A percentile compares a stretch with the other conserved stretches of the same genome.
These are phyloP conservation scores for Oreohelix idahoensis DNA, from an alignment of 1,140 invertebrate species.

Conservation along the genomic window DNA sequence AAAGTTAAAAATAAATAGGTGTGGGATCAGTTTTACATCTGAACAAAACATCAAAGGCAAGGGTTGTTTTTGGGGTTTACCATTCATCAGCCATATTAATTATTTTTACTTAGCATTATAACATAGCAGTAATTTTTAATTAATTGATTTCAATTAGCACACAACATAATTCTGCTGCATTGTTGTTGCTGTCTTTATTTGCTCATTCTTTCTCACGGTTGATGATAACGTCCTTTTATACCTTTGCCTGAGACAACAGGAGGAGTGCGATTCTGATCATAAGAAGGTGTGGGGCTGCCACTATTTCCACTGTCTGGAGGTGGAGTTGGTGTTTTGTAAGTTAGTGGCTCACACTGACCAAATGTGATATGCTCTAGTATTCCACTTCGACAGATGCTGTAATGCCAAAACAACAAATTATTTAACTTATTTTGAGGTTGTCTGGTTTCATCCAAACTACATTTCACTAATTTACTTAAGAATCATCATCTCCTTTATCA, in stretches of 20 bases:
- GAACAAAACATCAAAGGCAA: too few species aligned
- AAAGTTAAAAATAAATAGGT: too few species aligned
- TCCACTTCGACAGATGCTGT: constrained; percentile 44
- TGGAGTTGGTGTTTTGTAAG: not conserved
- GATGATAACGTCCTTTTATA: not conserved
- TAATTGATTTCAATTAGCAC: not conserved
- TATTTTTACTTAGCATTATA: too few species aligned
- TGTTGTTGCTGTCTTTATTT: too few species aligned
- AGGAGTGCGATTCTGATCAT: not conserved
- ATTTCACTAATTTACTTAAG: too few species aligned
- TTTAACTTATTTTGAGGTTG: too few species aligned
- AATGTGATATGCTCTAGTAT: constrained; percentile 44
- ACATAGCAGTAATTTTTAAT: too few species aligned
- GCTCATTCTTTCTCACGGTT: not conserved
- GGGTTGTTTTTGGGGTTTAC: too few species aligned
- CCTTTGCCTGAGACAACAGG: not conserved
- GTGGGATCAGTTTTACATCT: too few species aligned
- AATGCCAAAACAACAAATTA: not conserved
- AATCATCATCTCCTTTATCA: too few species aligned
- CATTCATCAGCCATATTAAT: too few species aligned
- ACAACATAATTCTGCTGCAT: not conserved
- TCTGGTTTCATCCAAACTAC: too few species aligned
- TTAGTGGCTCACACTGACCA: constrained; percentile 32
- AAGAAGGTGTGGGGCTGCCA: constrained; percentile 2
- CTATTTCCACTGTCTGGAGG: not conserved